phyloP scores from a whole-genome alignment of 2,888 invertebrate species.

The Amphipoea oculea region DNA sequence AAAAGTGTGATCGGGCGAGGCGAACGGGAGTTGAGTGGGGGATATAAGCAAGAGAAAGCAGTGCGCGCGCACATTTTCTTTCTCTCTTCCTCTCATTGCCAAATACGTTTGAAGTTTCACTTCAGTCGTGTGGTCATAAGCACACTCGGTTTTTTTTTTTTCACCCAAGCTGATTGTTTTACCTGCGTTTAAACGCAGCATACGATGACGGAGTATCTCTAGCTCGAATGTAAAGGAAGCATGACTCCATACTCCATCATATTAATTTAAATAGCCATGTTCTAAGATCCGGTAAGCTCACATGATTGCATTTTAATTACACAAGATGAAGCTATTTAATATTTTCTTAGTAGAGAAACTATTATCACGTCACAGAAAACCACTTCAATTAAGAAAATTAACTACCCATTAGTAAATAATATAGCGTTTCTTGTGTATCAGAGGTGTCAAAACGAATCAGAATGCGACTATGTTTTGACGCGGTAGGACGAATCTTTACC shows the following conservation, averaged over 20 bases:
- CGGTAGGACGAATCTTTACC: too few relatives aligned
- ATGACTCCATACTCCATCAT: constrained; percentile 14
- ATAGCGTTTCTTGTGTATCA: too few relatives aligned
- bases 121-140: too few relatives aligned
- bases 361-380: constrained; percentile 25
- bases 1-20: too few relatives aligned
- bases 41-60: too few relatives aligned
- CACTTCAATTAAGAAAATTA: background rate
- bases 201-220: background rate
- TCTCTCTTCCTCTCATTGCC: too few relatives aligned
- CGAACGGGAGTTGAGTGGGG: too few relatives aligned
- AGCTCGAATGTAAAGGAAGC: constrained; percentile 16
- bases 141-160: background rate
- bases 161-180: background rate
- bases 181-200: constrained; percentile 1
- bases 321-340: constrained; percentile 19
- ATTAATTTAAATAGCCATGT: constrained; percentile 43
- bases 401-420: too few relatives aligned
- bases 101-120: too few relatives aligned
- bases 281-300: constrained; percentile 39
- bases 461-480: too few relatives aligned
- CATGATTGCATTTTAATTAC: constrained; percentile 33
- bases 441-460: too few relatives aligned
- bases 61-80: too few relatives aligned
- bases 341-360: background rate